Base-by-base conservation (phyloP, 1,140 invertebrate genomes). In the Ganaspis sp. region DNA sequence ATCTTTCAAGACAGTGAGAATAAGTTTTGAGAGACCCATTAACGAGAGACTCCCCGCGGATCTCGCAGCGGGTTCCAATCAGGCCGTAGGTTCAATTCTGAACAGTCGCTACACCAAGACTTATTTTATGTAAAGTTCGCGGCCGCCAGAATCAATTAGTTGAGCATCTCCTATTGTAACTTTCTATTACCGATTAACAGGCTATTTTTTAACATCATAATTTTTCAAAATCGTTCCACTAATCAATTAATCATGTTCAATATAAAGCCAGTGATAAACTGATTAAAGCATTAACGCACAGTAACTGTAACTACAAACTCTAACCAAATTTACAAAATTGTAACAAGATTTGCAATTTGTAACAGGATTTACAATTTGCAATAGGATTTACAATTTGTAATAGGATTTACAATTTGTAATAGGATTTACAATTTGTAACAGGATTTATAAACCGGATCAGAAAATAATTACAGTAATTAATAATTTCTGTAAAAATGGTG, bases 91-190 rank as follows among this genome's bases (percentile, higher is more conserved):
- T 64, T 26, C 11, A 29, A 64, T 64, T 64, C 58, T 64, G 23
- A 29, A 26, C 21, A 21, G 53, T 29, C 42, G 42, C 17, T 49
- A 38, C 34, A 37, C 73, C 53, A 40, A 23, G 21, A 42, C 37
- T 38, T 42, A 29, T 69, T 40, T 40, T 58, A 34, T 58, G 58
- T 69, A 42, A 69, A 74, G 37, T 74, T 29, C 58, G 34, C 73
- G 73, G 73, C 73, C 21, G 64, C 42, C 42, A 54, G 29, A 73
- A 72, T 49, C 26, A 73, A 58, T 42, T 40, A 58, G 34, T 58
- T 37, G 26, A 17, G 29, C 72, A 73, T 49, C 23, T 23, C 23
- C 29, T 54, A 26, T 19, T 38, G 34, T 26, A 64, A 73, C 23
- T 21, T 19, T 19, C 15, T 29, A 21, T 42, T 26, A 53, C 26